Conservation (phyloP, 2,113 vertebrate genomes). For the Cichladusa arquata region DNA sequence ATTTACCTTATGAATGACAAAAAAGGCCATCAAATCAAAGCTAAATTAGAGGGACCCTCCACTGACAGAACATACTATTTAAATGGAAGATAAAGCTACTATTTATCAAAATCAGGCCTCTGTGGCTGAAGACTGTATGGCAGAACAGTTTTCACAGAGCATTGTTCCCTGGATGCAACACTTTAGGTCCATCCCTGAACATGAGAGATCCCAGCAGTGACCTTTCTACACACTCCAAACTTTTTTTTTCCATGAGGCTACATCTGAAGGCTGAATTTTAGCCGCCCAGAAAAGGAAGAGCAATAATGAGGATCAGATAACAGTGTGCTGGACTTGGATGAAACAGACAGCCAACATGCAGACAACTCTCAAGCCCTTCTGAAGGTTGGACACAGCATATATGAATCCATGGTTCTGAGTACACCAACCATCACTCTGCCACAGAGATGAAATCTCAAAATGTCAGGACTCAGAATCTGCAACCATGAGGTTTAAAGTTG, state of each 20-base stretch:
- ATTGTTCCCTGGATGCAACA: neutral
- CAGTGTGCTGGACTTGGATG: neutral
- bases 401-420: neutral
- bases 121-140: neutral
- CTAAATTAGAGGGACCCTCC: neutral
- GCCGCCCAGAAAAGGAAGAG: neutral
- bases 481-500: neutral
- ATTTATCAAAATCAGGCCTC: neutral
- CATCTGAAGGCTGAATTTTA: neutral
- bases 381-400: neutral
- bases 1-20: neutral
- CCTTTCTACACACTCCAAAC: neutral
- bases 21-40: neutral
- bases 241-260: neutral
- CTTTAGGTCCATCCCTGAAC: neutral
- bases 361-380: neutral
- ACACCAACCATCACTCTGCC: neutral
- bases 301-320: neutral
- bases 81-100: neutral
- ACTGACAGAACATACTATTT: neutral
- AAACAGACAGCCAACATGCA: accelerated
- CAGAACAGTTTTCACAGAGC: neutral
- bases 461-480: neutral
- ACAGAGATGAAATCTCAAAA: neutral
- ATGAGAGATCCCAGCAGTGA: neutral